These are phyloP conservation scores for Parapsyche elsis DNA, from an alignment of 1,140 invertebrate species.

Conservation along the genomic window DNA sequence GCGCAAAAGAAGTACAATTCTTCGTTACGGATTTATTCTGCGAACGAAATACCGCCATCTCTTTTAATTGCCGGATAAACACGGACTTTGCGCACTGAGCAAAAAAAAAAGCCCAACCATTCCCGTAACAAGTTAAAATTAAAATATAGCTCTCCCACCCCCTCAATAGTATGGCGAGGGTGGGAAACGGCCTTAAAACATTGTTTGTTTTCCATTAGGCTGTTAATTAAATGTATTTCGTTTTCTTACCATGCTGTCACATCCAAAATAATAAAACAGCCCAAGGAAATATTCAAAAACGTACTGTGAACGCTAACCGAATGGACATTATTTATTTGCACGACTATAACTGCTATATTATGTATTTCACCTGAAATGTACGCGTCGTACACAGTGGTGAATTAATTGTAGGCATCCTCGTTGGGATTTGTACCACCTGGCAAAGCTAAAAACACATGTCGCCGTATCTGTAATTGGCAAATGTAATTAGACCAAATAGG, in stretches of 20 bases:
- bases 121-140: constrained; percentile 15
- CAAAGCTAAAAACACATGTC: constrained; percentile 2
- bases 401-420: not conserved
- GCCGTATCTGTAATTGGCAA: constrained; percentile 34
- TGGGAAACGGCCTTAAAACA: not conserved
- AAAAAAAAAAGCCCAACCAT: not conserved
- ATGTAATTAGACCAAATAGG: constrained; percentile 36
- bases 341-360: no score
- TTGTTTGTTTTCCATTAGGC: not conserved
- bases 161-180: not conserved
- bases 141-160: not conserved
- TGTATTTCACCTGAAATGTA: not conserved
- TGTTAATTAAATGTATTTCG: constrained; percentile 1
- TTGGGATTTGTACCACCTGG: no score
- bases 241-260: not conserved
- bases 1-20: constrained; percentile 36
- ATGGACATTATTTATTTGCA: no score
- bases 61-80: constrained; percentile 37
- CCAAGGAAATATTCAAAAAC: not conserved
- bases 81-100: not conserved
- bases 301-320: not conserved
- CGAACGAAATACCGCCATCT: constrained; percentile 23
- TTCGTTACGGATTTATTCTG: constrained; percentile 37
- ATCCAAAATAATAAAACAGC: not conserved
- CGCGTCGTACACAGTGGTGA: not conserved